These are phyloP conservation scores for Holocentrus rufus DNA, from an alignment of 2,797 vertebrate genomes.

Conservation along the genomic window DNA sequence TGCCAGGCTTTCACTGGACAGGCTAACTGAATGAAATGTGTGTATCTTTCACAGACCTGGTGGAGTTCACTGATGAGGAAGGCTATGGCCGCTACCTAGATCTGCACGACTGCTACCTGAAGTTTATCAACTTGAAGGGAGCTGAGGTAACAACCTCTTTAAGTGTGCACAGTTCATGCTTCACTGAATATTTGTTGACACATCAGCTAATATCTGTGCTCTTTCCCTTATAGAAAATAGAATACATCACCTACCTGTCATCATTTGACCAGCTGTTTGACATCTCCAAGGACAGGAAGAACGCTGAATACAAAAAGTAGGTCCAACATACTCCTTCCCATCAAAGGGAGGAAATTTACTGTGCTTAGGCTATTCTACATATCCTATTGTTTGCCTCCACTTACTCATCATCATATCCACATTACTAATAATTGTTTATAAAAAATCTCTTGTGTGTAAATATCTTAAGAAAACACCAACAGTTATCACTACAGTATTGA, in stretches of 20 bases:
- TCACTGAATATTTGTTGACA: not conserved
- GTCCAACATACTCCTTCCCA: conserved; percentile 32
- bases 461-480: too few species aligned
- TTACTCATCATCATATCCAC: too few species aligned
- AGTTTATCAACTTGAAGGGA: conserved; percentile 97
- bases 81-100: conserved; percentile 96
- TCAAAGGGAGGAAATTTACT: too few species aligned
- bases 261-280: conserved; percentile 98
- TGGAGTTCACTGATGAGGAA: conserved; percentile 98
- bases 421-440: too few species aligned
- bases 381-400: too few species aligned
- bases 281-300: conserved; percentile 97
- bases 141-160: conserved; percentile 83
- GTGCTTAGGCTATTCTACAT: too few species aligned
- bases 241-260: conserved; percentile 96
- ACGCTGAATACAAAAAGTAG: conserved; percentile 95
- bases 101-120: conserved; percentile 97
- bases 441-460: too few species aligned
- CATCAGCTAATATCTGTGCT: not conserved
- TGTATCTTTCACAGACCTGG: conserved; percentile 83
- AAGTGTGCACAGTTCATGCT: not conserved
- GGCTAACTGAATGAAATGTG: not conserved
- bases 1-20: not conserved
- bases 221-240: conserved; percentile 85
- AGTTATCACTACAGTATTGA: too few species aligned